phyloP scores from a whole-genome alignment of 1,140 invertebrate species.

The Zaprionus ornatus region DNA sequence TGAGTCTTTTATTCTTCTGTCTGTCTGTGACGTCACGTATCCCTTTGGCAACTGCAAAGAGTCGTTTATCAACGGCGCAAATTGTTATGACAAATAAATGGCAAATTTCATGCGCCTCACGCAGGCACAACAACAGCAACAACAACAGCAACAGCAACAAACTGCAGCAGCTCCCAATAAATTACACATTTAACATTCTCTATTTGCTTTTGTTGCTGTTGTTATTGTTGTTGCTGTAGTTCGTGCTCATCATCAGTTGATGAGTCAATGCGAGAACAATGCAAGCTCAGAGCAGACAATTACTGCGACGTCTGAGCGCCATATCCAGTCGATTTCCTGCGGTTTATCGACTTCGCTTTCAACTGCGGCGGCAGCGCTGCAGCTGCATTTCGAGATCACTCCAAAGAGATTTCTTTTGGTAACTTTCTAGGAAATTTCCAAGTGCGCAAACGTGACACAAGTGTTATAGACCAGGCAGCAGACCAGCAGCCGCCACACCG shows the following conservation, averaged over 20 bases:
- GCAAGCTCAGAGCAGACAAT: constrained; percentile 25
- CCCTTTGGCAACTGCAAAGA: constrained; percentile 65
- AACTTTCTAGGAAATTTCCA: constrained; percentile 72
- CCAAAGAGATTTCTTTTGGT: constrained; percentile 52
- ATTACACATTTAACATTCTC: constrained; percentile 56
- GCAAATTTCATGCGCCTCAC: constrained; percentile 69
- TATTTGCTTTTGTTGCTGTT: constrained; percentile 4
- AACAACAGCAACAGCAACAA: constrained; percentile 12
- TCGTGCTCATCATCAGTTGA: constrained; percentile 21
- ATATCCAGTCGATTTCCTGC: constrained; percentile 35
- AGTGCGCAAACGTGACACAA: constrained; percentile 69
- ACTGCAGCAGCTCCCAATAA: constrained; percentile 19
- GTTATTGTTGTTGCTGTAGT: constrained; percentile 10
- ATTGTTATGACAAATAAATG: constrained; percentile 59
- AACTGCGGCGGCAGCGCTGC: constrained; percentile 14
- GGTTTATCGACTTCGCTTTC: constrained; percentile 53
- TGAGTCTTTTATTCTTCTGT: constrained; percentile 60
- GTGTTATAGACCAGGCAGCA: constrained; percentile 14
- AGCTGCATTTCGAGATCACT: constrained; percentile 50
- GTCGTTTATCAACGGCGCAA: constrained; percentile 56
- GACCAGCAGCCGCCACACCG: background rate
- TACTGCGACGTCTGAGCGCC: background rate
- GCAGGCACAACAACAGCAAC: constrained; percentile 39
- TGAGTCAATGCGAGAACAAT: constrained; percentile 50
- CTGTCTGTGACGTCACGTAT: constrained; percentile 23